Percentiles rank a stretch among this genome's conserved stretches.
Evolutionary conservation across 2,888 invertebrate genomes (phyloP).

Genomic region (Anorthoa munda): DNA sequence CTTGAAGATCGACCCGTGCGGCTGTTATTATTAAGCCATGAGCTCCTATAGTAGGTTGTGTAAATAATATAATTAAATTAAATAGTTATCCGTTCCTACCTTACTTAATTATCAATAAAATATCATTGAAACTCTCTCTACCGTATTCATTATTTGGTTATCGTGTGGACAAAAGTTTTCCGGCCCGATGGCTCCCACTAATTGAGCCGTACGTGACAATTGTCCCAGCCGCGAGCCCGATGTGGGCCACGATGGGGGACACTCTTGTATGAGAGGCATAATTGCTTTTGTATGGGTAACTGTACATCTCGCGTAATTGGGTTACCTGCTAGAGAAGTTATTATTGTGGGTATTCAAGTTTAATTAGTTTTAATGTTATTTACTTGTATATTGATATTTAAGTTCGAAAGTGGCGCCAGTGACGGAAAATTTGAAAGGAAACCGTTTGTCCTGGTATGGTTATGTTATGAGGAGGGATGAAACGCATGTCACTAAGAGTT

Average conservation of each 20-base stretch:
- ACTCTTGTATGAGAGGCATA: constrained; percentile 13
- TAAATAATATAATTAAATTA: too few species aligned
- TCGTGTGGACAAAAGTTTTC: constrained; percentile 52
- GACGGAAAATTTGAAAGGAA: too few species aligned
- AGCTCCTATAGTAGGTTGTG: too few species aligned
- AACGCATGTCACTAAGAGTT: too few species aligned
- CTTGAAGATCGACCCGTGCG: too few species aligned
- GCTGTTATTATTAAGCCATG: too few species aligned
- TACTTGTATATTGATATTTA: background rate
- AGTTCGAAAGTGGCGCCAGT: too few species aligned
- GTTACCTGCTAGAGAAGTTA: constrained; percentile 3
- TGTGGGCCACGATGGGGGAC: background rate
- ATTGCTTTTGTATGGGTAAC: constrained; percentile 38
- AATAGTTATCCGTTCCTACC: background rate
- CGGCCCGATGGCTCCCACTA: constrained; percentile 37
- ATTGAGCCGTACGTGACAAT: constrained; percentile 54
- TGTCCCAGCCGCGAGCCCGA: constrained; percentile 16
- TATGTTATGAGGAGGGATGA: too few species aligned
- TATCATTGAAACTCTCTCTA: constrained; percentile 20
- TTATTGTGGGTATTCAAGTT: background rate
- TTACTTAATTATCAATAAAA: constrained; percentile 19
- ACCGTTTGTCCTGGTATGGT: too few species aligned
- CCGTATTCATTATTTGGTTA: constrained; percentile 43
- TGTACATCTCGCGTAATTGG: constrained; percentile 23
- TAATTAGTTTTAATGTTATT: constrained; percentile 11